Conservation (phyloP, 2,113 vertebrate genomes). For the Conger conger region DNA sequence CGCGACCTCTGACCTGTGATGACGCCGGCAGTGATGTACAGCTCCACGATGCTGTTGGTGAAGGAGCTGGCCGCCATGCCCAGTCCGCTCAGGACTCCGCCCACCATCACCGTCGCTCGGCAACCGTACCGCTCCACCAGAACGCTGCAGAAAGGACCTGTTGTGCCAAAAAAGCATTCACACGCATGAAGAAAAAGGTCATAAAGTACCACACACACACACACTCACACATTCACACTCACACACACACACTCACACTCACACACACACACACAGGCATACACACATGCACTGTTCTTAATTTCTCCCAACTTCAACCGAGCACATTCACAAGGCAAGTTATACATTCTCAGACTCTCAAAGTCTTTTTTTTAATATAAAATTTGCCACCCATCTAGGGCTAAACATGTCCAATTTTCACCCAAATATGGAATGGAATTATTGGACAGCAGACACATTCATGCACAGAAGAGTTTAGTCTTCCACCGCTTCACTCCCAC, state of each 20-base stretch:
- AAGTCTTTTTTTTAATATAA: too few species aligned
- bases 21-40: slow-evolving; percentile 75
- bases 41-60: slow-evolving; percentile 69
- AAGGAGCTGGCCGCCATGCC: slow-evolving; percentile 80
- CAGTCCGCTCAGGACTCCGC: slow-evolving; percentile 74
- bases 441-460: too few species aligned
- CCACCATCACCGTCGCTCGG: slow-evolving; percentile 70
- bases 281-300: too few species aligned
- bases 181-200: neutral
- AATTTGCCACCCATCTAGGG: too few species aligned
- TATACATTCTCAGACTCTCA: too few species aligned
- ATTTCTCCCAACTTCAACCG: too few species aligned
- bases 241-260: neutral
- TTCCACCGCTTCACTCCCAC: too few species aligned
- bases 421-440: too few species aligned
- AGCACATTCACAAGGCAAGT: too few species aligned
- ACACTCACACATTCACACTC: neutral
- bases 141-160: slow-evolving; percentile 81
- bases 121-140: slow-evolving; percentile 77
- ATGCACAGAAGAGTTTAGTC: too few species aligned
- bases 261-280: neutral
- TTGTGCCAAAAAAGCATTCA: slow-evolving; percentile 17
- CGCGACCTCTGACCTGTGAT: slow-evolving; percentile 68
- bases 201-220: slow-evolving; percentile 15
- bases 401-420: too few species aligned